Conservation (phyloP, 1,140 invertebrate species). For the Ganaspis sp. region DNA sequence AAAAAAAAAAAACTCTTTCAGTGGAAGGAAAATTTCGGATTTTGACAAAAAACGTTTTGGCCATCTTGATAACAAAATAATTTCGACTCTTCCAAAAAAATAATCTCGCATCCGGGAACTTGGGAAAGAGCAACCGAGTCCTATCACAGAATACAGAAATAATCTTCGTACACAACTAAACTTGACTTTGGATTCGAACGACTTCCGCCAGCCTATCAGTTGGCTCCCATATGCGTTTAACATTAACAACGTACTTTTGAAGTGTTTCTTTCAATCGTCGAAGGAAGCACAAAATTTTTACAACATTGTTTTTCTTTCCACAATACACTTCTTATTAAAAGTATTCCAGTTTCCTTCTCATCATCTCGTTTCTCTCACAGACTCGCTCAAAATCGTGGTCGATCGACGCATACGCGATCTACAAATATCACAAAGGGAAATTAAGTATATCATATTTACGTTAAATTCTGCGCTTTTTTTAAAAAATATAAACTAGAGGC, state of each 20-base stretch:
- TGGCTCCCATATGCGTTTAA: conserved; percentile 65
- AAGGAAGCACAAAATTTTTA: conserved; percentile 45
- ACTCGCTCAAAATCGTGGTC: conserved; percentile 42
- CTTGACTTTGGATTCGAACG: conserved; percentile 49
- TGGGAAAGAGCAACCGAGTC: neutral
- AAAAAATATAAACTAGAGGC: conserved; percentile 37
- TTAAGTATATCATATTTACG: conserved; percentile 64
- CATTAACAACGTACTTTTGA: conserved; percentile 41
- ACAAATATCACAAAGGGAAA: conserved; percentile 67
- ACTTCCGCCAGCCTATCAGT: conserved; percentile 69
- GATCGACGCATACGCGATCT: conserved; percentile 40
- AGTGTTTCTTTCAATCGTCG: conserved; percentile 32
- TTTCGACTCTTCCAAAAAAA: conserved; percentile 24
- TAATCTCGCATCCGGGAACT: conserved; percentile 13
- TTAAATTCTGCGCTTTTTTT: conserved; percentile 44
- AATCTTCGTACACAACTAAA: neutral
- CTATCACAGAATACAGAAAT: neutral
- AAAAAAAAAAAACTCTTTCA: conserved; percentile 27
- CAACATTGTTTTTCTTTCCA: conserved; percentile 38
- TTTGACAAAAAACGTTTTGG: too few species aligned
- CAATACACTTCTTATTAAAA: conserved; percentile 39
- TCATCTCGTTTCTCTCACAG: conserved; percentile 34
- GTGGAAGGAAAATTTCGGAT: conserved; percentile 22
- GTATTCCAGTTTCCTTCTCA: conserved; percentile 33
- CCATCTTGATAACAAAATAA: neutral